Evolutionary conservation across 2,888 invertebrate genomes (phyloP).

Genomic region (Ichneumoninae sp.): DNA sequence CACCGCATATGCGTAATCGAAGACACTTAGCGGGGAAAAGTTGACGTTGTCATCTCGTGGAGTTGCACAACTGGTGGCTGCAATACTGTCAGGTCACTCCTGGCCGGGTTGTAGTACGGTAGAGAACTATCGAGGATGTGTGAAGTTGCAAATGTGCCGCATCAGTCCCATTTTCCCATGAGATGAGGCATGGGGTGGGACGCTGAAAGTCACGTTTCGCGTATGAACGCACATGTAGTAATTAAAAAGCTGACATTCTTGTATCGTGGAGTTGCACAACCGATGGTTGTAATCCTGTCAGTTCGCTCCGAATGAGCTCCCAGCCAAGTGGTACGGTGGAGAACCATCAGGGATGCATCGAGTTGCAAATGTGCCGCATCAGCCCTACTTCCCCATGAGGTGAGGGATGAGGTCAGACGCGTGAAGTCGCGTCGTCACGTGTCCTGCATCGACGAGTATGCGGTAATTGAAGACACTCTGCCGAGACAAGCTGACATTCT

Average conservation of each 20-base stretch:
- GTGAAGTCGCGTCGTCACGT: background rate
- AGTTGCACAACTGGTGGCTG: background rate
- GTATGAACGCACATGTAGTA: too few relatives aligned
- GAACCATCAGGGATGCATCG: background rate
- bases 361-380: background rate
- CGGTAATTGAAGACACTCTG: background rate
- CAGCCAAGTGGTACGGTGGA: background rate
- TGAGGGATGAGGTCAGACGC: background rate
- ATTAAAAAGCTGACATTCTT: background rate
- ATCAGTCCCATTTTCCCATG: slow-evolving; percentile 9
- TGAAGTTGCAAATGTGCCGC: background rate
- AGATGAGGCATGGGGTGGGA: background rate
- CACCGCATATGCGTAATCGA: too few relatives aligned
- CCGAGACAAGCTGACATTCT: background rate
- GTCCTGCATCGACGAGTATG: too few relatives aligned
- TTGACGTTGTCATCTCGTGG: background rate
- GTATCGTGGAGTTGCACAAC: background rate
- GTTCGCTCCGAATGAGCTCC: background rate
- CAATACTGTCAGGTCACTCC: background rate
- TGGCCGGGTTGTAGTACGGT: background rate
- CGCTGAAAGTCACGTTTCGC: background rate
- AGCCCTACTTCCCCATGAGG: slow-evolving; percentile 3
- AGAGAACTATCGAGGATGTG: background rate
- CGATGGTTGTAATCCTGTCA: background rate
- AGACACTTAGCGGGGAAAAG: background rate